Percentiles rank a stretch among this genome's conserved stretches.
Evolutionary conservation across 2,888 invertebrate species (phyloP).

Genomic region (Amiota mariae): DNA sequence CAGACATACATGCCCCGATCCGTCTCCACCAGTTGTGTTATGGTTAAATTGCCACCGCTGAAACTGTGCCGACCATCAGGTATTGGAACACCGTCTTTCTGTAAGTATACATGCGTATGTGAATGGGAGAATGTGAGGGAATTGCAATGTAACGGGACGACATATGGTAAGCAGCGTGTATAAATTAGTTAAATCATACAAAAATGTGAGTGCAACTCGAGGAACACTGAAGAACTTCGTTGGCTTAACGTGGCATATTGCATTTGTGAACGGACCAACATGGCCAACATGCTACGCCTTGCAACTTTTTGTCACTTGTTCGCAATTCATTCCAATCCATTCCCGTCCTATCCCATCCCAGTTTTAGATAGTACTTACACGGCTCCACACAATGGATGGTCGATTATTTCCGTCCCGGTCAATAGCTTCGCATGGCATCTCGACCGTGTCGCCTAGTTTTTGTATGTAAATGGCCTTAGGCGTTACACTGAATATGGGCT

Average conservation of each 20-base stretch:
- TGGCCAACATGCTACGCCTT: constrained; percentile 1
- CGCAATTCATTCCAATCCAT: neutral
- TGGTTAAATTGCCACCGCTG: constrained; percentile 86
- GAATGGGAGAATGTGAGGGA: neutral
- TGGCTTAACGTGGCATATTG: too few relatives aligned
- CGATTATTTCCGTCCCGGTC: constrained; percentile 80
- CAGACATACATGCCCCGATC: constrained; percentile 92
- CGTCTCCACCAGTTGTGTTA: constrained; percentile 84
- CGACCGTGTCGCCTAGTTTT: constrained; percentile 85
- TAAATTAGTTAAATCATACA: constrained; percentile 49
- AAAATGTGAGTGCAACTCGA: constrained; percentile 15
- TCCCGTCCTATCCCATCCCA: too few relatives aligned
- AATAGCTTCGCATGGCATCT: constrained; percentile 87
- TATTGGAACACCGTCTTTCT: constrained; percentile 84
- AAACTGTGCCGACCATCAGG: constrained; percentile 81
- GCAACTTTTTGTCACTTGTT: neutral
- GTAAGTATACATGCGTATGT: constrained; percentile 41
- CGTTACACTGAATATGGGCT: constrained; percentile 86
- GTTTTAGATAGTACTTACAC: constrained; percentile 73
- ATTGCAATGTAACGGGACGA: too few relatives aligned
- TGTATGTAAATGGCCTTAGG: constrained; percentile 89
- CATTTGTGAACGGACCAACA: too few relatives aligned
- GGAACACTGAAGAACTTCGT: neutral
- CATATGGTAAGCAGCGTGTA: constrained; percentile 7
- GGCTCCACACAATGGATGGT: constrained; percentile 81